phyloP scores from a whole-genome alignment of 2,113 vertebrate genomes.

The Speoplatyrhinus poulsoni region DNA sequence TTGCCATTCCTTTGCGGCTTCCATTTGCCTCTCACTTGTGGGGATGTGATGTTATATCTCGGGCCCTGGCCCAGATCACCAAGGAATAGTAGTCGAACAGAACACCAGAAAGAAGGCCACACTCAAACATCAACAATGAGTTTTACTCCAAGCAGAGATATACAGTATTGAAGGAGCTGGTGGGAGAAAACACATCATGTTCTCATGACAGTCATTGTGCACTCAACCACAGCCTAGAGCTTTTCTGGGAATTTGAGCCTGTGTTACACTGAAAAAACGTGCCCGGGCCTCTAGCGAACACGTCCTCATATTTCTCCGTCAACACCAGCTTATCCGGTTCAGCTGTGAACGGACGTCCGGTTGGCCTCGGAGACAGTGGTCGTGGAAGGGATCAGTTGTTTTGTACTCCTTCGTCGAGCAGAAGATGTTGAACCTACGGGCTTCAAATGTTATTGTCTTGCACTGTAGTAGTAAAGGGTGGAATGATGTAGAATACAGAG shows the following conservation, averaged over 20 bases:
- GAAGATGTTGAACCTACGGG: slow-evolving; percentile 38
- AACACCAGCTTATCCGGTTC: slow-evolving; percentile 47
- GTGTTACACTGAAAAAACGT: slow-evolving; percentile 37
- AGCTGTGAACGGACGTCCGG: slow-evolving; percentile 49
- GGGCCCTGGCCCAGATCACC: not conserved
- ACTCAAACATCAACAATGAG: slow-evolving; percentile 15
- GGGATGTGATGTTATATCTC: not conserved
- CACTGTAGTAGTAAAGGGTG: slow-evolving; percentile 36
- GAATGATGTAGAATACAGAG: slow-evolving; percentile 38
- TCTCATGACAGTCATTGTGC: slow-evolving; percentile 47
- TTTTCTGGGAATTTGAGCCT: slow-evolving; percentile 50
- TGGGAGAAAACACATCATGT: slow-evolving; percentile 38
- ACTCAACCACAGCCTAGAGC: slow-evolving; percentile 39
- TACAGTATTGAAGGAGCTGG: slow-evolving; percentile 17
- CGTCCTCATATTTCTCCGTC: slow-evolving; percentile 59
- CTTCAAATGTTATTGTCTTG: slow-evolving; percentile 47
- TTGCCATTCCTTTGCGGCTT: not conserved
- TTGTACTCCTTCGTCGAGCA: slow-evolving; percentile 19
- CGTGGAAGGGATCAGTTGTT: slow-evolving; percentile 30
- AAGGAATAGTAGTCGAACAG: not conserved
- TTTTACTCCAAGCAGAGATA: slow-evolving; percentile 28
- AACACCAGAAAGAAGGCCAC: not conserved
- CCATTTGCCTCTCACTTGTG: not conserved
- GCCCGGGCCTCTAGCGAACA: slow-evolving; percentile 21
- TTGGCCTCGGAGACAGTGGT: slow-evolving; percentile 40